These are phyloP conservation scores for Rhinichthys klamathensis DNA, from an alignment of 2,113 vertebrate genomes.

Conservation along the genomic window DNA sequence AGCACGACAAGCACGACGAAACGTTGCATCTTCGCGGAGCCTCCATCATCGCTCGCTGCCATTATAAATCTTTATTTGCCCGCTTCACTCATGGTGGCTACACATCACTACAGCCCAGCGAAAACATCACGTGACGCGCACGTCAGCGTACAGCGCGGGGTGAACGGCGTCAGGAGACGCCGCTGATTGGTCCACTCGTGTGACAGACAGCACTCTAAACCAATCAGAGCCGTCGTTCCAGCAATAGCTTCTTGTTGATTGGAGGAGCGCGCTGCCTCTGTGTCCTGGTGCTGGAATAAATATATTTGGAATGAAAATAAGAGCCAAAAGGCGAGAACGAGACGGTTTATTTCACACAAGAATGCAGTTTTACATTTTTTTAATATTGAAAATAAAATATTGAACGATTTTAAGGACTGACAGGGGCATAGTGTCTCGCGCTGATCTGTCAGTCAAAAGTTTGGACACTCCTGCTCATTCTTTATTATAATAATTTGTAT, in stretches of 20 bases:
- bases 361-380: neutral
- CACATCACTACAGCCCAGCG: slow-evolving; percentile 69
- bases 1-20: slow-evolving; percentile 57
- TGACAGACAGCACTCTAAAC: slow-evolving; percentile 40
- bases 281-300: slow-evolving; percentile 15
- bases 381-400: neutral
- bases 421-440: neutral
- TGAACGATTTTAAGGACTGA: neutral
- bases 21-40: slow-evolving; percentile 42
- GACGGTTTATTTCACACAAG: neutral
- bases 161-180: neutral
- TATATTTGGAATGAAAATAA: slow-evolving; percentile 51
- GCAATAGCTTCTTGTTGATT: slow-evolving; percentile 22
- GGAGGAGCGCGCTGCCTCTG: slow-evolving; percentile 36
- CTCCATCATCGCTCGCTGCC: slow-evolving; percentile 47
- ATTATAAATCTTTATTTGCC: slow-evolving; percentile 60
- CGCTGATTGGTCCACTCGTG: slow-evolving; percentile 44
- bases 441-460: neutral
- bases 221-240: slow-evolving; percentile 30
- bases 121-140: slow-evolving; percentile 77
- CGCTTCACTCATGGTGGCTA: slow-evolving; percentile 60
- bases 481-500: neutral
- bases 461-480: neutral
- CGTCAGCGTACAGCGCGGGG: slow-evolving; percentile 55
- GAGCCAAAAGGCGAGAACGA: neutral